Evolutionary conservation across 2,888 invertebrate genomes (phyloP).

Genomic region (Folsomia manolachei): DNA sequence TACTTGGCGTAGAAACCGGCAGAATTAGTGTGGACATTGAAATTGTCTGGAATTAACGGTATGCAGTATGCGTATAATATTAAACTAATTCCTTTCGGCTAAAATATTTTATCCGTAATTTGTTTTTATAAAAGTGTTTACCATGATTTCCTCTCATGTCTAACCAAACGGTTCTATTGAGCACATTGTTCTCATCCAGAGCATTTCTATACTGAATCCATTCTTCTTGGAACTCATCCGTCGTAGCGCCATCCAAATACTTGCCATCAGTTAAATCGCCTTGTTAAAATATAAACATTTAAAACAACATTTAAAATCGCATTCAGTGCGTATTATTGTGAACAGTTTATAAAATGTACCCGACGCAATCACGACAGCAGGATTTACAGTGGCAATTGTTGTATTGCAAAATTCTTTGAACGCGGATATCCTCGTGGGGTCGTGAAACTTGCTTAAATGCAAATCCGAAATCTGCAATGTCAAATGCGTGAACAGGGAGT

Average conservation of each 20-base stretch:
- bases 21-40: background rate
- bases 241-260: background rate
- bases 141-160: conserved; percentile 1
- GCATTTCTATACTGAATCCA: background rate
- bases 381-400: background rate
- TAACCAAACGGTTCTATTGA: background rate
- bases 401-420: conserved; percentile 1
- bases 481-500: too few species aligned
- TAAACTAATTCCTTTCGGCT: too few species aligned
- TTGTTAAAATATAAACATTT: too few species aligned
- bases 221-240: background rate
- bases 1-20: background rate
- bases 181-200: background rate
- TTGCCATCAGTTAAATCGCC: background rate
- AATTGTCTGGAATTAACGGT: background rate
- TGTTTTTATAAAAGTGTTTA: background rate
- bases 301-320: background rate
- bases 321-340: background rate
- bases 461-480: background rate
- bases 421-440: background rate
- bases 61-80: too few species aligned
- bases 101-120: background rate
- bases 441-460: background rate
- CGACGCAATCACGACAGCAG: background rate
- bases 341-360: background rate